Percentiles rank a stretch among this genome's conserved stretches.
Conservation (phyloP, 1,140 invertebrate species). For the Chlorops oryzae region DNA sequence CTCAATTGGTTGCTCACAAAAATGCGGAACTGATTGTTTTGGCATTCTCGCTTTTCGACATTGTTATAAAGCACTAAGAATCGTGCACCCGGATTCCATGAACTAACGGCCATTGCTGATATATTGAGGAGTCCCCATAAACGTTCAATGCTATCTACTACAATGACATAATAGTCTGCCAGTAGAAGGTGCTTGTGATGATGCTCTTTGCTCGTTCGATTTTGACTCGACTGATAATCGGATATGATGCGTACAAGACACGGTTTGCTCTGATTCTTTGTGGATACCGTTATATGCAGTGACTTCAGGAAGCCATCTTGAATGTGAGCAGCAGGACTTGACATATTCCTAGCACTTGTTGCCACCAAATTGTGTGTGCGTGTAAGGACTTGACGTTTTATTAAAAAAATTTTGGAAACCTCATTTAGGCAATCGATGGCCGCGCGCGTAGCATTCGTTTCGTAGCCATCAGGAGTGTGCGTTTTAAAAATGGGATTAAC, state of each 20-base stretch:
- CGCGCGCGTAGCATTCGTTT: constrained; percentile 24
- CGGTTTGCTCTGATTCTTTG: neutral
- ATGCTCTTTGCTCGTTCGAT: neutral
- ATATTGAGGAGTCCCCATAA: constrained; percentile 21
- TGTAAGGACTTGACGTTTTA: constrained; percentile 24
- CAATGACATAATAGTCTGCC: constrained; percentile 35
- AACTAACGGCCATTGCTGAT: constrained; percentile 22
- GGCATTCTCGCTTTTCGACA: neutral
- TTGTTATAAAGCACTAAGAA: constrained; percentile 39
- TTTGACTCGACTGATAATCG: constrained; percentile 14
- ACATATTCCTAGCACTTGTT: constrained; percentile 29
- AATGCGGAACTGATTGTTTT: too few species aligned
- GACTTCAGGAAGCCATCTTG: constrained; percentile 26
- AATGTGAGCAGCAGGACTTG: constrained; percentile 32
- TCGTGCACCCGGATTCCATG: constrained; percentile 42
- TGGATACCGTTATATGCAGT: constrained; percentile 29
- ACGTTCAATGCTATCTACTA: constrained; percentile 24
- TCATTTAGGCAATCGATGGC: constrained; percentile 38
- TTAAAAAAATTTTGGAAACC: constrained; percentile 33
- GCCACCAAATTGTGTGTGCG: constrained; percentile 34
- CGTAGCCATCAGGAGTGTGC: constrained; percentile 25
- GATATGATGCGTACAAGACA: constrained; percentile 30
- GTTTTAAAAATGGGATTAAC: constrained; percentile 36
- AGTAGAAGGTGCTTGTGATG: constrained; percentile 18
- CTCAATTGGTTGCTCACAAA: too few species aligned